phyloP scores from a whole-genome alignment of 2,888 invertebrate species.

The Folsomia manolachei region DNA sequence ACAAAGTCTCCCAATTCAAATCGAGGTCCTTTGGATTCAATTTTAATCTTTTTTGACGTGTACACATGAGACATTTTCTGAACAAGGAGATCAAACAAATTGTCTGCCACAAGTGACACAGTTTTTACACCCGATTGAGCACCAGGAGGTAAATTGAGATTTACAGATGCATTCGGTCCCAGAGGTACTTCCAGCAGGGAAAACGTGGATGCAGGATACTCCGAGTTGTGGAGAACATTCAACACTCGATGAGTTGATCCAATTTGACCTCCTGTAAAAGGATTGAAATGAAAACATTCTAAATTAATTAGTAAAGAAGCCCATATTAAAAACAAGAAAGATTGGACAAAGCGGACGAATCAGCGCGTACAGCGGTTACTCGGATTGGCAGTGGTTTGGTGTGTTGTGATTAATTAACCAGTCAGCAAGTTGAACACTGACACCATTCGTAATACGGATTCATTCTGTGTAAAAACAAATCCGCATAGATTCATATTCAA shows the following conservation, averaged over 20 bases:
- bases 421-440: too few relatives aligned
- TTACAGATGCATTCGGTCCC: conserved; percentile 19
- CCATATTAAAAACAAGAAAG: too few relatives aligned
- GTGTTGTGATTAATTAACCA: too few relatives aligned
- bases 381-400: too few relatives aligned
- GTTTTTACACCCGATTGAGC: conserved; percentile 66
- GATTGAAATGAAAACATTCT: too few relatives aligned
- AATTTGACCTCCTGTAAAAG: conserved; percentile 1
- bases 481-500: too few relatives aligned
- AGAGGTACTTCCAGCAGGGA: conserved; percentile 70
- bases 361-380: too few relatives aligned
- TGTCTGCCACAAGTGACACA: conserved; percentile 84
- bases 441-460: too few relatives aligned
- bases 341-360: too few relatives aligned
- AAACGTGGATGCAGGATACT: conserved; percentile 91
- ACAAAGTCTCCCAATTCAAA: conserved; percentile 76
- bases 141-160: conserved; percentile 24
- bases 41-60: conserved; percentile 78
- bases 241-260: conserved; percentile 32
- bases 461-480: too few relatives aligned
- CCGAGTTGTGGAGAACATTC: conserved; percentile 82
- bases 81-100: conserved; percentile 85
- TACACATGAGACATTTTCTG: conserved; percentile 83
- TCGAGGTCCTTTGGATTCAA: conserved; percentile 60
- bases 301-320: too few relatives aligned